Conservation (phyloP, 2,888 invertebrate genomes). For the Ornithoptera alexandrae region DNA sequence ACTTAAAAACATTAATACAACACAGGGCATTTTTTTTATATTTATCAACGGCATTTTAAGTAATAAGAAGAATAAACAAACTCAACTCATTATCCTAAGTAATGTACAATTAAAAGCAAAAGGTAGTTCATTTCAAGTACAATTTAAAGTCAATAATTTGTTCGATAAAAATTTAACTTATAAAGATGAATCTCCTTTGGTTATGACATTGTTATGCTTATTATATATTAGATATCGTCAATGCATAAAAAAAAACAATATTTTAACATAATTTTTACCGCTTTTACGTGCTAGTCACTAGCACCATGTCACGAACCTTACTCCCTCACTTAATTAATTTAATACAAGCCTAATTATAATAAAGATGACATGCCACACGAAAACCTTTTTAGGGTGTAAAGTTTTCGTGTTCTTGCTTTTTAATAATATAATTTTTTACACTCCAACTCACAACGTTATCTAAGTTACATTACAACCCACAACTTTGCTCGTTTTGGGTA, state of each 20-base stretch:
- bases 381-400: slow-evolving; percentile 10
- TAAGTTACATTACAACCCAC: too few species aligned
- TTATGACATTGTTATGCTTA: too few species aligned
- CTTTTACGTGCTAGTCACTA: slow-evolving; percentile 6
- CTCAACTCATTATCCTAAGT: too few species aligned
- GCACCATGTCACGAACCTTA: slow-evolving; percentile 10
- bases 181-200: too few species aligned
- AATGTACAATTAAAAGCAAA: too few species aligned
- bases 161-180: too few species aligned
- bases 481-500: background rate
- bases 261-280: background rate
- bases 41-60: too few species aligned
- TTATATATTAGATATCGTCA: background rate
- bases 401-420: background rate
- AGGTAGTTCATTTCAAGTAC: too few species aligned
- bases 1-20: background rate
- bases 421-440: background rate
- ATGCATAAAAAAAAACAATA: slow-evolving; percentile 3
- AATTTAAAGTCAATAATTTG: too few species aligned
- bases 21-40: too few species aligned
- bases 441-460: background rate
- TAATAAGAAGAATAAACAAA: too few species aligned
- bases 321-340: slow-evolving; percentile 13
- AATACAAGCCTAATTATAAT: slow-evolving; percentile 17
- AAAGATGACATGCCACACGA: slow-evolving; percentile 15